Evolutionary conservation across 2,797 vertebrate species (phyloP), one percentile per base, ranked within the genome.

Genomic region (Odontamblyopus rebecca): DNA sequence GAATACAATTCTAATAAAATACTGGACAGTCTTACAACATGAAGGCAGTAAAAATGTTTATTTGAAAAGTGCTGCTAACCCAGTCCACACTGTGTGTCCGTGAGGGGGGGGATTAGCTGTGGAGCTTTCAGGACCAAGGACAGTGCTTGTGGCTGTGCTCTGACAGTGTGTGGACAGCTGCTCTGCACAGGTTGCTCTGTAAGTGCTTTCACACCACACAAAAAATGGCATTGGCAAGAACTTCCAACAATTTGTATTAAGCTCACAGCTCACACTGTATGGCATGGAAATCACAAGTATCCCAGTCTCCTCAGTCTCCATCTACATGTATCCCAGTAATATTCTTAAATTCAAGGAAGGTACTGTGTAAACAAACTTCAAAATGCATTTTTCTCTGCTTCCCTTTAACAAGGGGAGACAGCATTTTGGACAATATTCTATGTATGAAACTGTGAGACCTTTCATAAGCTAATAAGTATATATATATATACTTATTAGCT

Each of bases 71-170:
- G 59, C 63, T 50, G 30, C 75, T 72, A 77, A 87, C 85, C 23
- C 67, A 77, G 68, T 78, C 69, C 0, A 19, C 75, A 84, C 80
- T 75, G 84, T 29, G 2, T 26, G 32, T 50, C 8, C n/a, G 56
- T 73, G 30, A 26, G 26, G 16, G 59, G 57, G 51, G 51, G 38
- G 41, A 71, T 70, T 15, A 12, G 57, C 48, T 68, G 56, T 71
- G 67, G 66, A 57, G 61, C 35, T 66, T 67, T 81, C 84, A 88
- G 86, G 53, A 87, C 89, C 77, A 85, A 77, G 79, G 85, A 87
- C 87, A 86, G 78, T 16, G 9, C 76, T 61, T 41, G 32, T 59
- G 60, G 30, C 57, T 67, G 66, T 67, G 65, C 53, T 73, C 62
- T 76, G 75, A 70, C 74, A 68, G 78, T 50, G 61, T 41, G 73